Evolutionary conservation across 2,797 vertebrate genomes (phyloP).

Genomic region (Eulemur mongoz): DNA sequence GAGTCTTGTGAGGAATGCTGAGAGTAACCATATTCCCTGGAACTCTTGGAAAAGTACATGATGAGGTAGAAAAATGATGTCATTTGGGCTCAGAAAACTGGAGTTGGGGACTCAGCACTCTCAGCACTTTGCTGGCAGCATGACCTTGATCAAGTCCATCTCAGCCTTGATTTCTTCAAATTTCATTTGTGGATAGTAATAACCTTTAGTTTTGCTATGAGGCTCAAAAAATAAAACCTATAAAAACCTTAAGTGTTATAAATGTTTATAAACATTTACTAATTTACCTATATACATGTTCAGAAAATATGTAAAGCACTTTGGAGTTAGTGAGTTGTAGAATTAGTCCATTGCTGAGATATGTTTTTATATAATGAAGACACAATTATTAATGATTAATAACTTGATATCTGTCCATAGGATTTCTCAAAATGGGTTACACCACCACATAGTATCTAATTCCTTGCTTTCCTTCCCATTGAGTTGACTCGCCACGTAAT

Average conservation of each 20-base stretch:
- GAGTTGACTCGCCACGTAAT: background rate
- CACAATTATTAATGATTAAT: background rate
- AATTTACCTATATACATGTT: background rate
- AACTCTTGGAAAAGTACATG: background rate
- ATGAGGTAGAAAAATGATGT: background rate
- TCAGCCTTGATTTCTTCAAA: background rate
- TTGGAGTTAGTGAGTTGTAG: background rate
- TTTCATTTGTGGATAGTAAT: background rate
- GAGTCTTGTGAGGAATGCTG: background rate
- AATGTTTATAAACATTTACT: background rate
- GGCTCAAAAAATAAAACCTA: background rate
- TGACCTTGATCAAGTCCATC: background rate
- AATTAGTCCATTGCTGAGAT: background rate
- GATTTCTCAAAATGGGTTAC: background rate
- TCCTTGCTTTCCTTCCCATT: background rate
- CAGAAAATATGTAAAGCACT: background rate
- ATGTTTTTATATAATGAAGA: background rate
- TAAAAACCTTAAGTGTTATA: background rate
- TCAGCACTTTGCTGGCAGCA: background rate
- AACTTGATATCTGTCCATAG: background rate
- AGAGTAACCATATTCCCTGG: background rate
- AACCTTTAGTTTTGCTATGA: background rate
- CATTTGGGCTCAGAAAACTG: background rate
- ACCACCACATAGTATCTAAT: background rate
- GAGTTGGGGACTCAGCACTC: background rate